phyloP scores from a whole-genome alignment of 2,888 invertebrate species.

The Uropetala carovei region DNA sequence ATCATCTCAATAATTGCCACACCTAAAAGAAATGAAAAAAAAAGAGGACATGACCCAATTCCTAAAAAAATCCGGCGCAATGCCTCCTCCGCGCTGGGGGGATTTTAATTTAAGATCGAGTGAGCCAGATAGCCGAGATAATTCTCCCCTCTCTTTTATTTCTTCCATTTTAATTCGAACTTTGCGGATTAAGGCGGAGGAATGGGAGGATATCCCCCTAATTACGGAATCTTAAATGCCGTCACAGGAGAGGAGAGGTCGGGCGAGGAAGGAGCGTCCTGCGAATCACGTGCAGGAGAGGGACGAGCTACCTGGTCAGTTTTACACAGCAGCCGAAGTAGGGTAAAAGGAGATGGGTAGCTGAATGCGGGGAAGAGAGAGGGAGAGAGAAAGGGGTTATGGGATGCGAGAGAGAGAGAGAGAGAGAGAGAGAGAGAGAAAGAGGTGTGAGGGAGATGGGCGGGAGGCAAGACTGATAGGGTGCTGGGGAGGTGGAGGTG shows the following conservation, averaged over 20 bases:
- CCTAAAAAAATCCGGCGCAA: too few species aligned
- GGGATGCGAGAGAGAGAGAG: too few species aligned
- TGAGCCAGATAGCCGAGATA: neutral
- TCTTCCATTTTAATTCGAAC: neutral
- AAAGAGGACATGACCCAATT: too few species aligned
- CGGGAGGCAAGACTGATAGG: too few species aligned
- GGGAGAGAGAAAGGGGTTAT: too few species aligned
- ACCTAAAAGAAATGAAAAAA: too few species aligned
- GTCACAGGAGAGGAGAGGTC: neutral
- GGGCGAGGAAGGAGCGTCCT: too few species aligned
- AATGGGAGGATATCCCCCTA: neutral
- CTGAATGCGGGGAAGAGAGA: neutral
- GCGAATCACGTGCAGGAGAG: neutral
- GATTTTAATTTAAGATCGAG: neutral
- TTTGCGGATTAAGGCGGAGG: neutral
- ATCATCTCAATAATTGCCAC: too few species aligned
- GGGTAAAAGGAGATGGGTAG: neutral
- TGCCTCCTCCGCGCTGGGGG: neutral
- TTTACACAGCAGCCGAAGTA: neutral
- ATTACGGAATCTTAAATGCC: neutral
- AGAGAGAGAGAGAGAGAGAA: too few species aligned
- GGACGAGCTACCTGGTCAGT: neutral
- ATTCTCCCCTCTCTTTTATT: neutral
- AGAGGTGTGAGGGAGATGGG: too few species aligned
- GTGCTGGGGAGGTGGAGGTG: too few species aligned